Conservation (phyloP, 53 echinoderm and acorn worm genomes). For the Patiria pectinifera region DNA sequence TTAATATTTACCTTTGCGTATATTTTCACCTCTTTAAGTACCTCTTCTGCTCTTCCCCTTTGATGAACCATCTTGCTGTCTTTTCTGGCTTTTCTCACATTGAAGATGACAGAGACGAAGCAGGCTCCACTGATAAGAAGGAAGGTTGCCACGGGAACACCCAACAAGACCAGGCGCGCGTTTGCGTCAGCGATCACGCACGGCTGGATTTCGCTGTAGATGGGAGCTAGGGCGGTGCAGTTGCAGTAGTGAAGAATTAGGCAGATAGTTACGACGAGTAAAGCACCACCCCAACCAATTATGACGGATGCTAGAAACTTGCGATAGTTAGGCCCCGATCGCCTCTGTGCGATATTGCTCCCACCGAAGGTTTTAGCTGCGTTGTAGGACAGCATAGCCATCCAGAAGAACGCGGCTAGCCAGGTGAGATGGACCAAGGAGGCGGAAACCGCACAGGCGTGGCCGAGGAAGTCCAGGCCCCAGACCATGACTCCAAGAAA, state of each 20-base stretch:
- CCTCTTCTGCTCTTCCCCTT: background rate
- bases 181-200: slow-evolving; percentile 1
- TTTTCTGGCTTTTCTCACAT: slow-evolving; percentile 1
- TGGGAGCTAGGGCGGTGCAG: background rate
- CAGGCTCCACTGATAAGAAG: background rate
- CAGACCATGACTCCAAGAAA: background rate
- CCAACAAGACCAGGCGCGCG: slow-evolving; percentile 8
- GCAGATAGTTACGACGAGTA: background rate
- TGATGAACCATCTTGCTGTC: background rate
- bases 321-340: background rate
- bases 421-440: slow-evolving; percentile 57
- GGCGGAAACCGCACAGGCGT: slow-evolving; percentile 38
- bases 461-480: background rate
- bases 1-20: slow-evolving; percentile 4
- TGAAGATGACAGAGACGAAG: background rate
- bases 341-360: background rate
- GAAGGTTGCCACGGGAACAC: slow-evolving; percentile 13
- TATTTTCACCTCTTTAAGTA: slow-evolving; percentile 10
- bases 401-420: slow-evolving; percentile 74
- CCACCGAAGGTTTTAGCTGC: slow-evolving; percentile 11
- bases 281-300: slow-evolving; percentile 5
- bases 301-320: background rate
- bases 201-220: slow-evolving; percentile 17
- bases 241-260: background rate
- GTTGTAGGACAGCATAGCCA: slow-evolving; percentile 23